A percentile compares a stretch with the other conserved stretches of the same genome.
These are phyloP conservation scores for Etheostoma spectabile DNA, from an alignment of 2,113 vertebrate genomes.

Conservation along the genomic window DNA sequence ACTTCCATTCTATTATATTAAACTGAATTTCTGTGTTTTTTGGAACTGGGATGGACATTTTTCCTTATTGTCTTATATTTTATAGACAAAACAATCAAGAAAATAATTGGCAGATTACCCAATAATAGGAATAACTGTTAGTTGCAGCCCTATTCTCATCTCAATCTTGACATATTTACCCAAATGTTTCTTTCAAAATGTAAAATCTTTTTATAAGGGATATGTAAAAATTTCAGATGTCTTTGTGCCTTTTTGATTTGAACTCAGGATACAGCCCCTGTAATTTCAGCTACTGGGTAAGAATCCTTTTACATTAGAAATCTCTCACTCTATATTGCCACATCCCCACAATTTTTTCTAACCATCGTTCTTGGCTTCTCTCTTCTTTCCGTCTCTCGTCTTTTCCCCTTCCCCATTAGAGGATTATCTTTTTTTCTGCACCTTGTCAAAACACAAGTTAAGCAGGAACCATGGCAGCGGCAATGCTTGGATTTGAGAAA, in stretches of 20 bases:
- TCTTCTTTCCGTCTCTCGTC: neutral
- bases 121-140: too few species aligned
- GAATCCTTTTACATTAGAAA: neutral
- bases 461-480: slow-evolving; percentile 2
- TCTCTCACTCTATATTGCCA: neutral
- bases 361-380: neutral
- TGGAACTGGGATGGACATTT: too few species aligned
- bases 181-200: neutral
- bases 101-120: too few species aligned
- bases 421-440: slow-evolving; percentile 23
- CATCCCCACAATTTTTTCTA: neutral
- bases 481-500: neutral
- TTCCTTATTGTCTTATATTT: too few species aligned
- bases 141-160: too few species aligned
- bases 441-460: slow-evolving; percentile 29
- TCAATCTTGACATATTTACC: neutral
- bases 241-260: neutral
- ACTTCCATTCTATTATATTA: too few species aligned
- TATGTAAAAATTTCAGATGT: neutral
- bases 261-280: neutral
- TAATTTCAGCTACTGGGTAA: neutral
- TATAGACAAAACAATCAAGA: too few species aligned
- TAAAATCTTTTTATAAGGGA: neutral
- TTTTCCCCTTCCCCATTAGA: neutral
- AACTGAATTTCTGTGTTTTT: too few species aligned